These are phyloP conservation scores for Tortrix viridana DNA, from an alignment of 2,888 invertebrate species.

Conservation along the genomic window DNA sequence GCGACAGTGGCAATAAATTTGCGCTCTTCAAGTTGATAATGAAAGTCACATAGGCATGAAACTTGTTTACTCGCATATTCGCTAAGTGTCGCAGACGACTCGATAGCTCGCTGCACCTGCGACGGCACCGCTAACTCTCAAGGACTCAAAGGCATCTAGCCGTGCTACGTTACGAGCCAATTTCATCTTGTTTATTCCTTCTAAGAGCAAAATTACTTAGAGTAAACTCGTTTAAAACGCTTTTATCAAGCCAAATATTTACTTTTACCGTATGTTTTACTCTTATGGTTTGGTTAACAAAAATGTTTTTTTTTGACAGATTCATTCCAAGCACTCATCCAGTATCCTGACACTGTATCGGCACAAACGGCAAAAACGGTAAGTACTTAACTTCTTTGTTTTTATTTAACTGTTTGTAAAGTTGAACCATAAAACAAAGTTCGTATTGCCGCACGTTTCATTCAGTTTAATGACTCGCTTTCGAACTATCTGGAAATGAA, in stretches of 20 bases:
- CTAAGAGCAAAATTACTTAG: constrained; percentile 64
- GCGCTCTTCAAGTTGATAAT: constrained; percentile 58
- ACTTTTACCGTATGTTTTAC: background rate
- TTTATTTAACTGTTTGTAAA: constrained; percentile 77
- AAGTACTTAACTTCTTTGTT: constrained; percentile 81
- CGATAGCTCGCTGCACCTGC: constrained; percentile 75
- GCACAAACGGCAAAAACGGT: constrained; percentile 98
- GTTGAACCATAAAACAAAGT: constrained; percentile 78
- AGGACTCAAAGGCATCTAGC: constrained; percentile 56
- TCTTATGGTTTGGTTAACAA: constrained; percentile 39
- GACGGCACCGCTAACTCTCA: constrained; percentile 57
- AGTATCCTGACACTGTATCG: constrained; percentile 98
- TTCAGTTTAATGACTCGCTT: constrained; percentile 76
- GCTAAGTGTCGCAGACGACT: constrained; percentile 69
- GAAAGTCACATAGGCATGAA: constrained; percentile 66
- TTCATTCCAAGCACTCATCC: constrained; percentile 99
- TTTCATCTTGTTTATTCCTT: constrained; percentile 63
- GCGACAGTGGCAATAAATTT: constrained; percentile 58
- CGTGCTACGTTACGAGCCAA: constrained; percentile 58
- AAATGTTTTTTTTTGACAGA: constrained; percentile 85
- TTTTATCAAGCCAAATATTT: constrained; percentile 16
- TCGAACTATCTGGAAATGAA: constrained; percentile 73
- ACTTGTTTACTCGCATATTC: constrained; percentile 67
- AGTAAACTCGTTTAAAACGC: constrained; percentile 38
- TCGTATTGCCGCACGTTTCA: constrained; percentile 76